Evolutionary conservation across 2,797 vertebrate species (phyloP).

Genomic region (Tauraco hartlaubi): DNA sequence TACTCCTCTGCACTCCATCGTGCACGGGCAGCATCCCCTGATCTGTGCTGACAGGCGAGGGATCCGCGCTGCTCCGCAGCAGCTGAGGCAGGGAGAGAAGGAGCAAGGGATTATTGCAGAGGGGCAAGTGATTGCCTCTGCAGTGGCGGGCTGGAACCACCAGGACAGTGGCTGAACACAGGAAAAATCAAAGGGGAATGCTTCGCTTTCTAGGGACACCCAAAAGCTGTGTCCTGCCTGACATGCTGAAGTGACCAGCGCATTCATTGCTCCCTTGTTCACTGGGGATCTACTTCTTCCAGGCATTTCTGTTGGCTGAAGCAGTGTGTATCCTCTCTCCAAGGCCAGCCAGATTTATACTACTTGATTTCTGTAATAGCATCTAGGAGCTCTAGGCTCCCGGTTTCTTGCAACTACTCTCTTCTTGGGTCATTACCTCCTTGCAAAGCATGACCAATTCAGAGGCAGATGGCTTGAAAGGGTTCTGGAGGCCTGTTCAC

Average conservation of each 20-base stretch:
- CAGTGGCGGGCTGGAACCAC: background rate
- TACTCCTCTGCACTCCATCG: background rate
- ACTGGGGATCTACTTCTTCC: background rate
- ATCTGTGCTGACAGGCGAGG: background rate
- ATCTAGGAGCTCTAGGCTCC: background rate
- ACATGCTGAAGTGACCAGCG: rapidly evolving
- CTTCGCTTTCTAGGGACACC: background rate
- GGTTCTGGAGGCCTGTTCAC: background rate
- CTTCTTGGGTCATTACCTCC: constrained; percentile 4
- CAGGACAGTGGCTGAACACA: background rate
- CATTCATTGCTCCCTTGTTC: background rate
- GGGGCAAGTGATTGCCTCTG: background rate
- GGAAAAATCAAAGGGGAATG: background rate
- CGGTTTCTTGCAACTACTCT: background rate
- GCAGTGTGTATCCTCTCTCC: background rate
- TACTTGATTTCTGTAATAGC: background rate
- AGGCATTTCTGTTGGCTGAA: background rate
- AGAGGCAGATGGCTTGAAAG: background rate
- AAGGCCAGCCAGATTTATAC: background rate
- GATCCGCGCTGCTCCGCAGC: background rate
- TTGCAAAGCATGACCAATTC: background rate
- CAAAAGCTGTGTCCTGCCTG: background rate
- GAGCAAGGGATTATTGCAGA: background rate
- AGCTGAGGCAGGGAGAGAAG: background rate
- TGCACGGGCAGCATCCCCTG: background rate